These are phyloP conservation scores for Drosophila lowei DNA, from an alignment of 1,140 invertebrate genomes.

Conservation along the genomic window DNA sequence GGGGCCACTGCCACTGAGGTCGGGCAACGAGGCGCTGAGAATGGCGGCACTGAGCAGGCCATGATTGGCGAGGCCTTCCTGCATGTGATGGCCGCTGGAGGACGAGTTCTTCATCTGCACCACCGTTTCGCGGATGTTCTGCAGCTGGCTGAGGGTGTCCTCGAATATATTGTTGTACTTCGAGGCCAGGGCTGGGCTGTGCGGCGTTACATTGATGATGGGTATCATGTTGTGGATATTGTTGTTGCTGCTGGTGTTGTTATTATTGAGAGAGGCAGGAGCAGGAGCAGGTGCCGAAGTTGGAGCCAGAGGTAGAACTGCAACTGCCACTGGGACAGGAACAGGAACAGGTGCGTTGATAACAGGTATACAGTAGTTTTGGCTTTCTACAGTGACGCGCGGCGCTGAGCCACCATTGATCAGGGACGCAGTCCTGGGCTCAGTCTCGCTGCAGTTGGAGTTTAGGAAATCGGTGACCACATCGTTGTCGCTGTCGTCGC, in stretches of 20 bases:
- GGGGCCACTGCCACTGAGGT: constrained; percentile 56
- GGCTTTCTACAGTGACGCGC: constrained; percentile 58
- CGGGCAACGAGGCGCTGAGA: constrained; percentile 85
- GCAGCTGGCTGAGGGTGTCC: constrained; percentile 83
- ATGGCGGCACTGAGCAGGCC: constrained; percentile 64
- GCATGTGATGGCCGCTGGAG: constrained; percentile 53
- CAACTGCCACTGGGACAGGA: neutral
- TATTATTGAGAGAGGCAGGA: constrained; percentile 33
- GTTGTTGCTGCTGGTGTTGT: constrained; percentile 33
- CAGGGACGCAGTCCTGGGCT: constrained; percentile 1
- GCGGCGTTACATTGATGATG: constrained; percentile 93
- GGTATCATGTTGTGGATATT: constrained; percentile 85
- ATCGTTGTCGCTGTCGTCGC: constrained; percentile 81
- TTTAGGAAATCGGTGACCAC: constrained; percentile 82
- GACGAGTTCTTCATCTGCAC: constrained; percentile 82
- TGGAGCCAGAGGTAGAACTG: constrained; percentile 7
- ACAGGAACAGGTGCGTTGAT: constrained; percentile 58
- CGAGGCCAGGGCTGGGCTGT: constrained; percentile 87
- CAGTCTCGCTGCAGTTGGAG: constrained; percentile 63
- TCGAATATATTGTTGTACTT: constrained; percentile 84
- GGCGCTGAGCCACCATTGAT: constrained; percentile 35
- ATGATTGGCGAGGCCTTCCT: constrained; percentile 60
- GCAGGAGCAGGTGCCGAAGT: constrained; percentile 16
- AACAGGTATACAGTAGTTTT: constrained; percentile 79
- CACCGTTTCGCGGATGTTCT: constrained; percentile 80